Conservation (phyloP, 2,113 vertebrate species). For the Scopus umbretta region DNA sequence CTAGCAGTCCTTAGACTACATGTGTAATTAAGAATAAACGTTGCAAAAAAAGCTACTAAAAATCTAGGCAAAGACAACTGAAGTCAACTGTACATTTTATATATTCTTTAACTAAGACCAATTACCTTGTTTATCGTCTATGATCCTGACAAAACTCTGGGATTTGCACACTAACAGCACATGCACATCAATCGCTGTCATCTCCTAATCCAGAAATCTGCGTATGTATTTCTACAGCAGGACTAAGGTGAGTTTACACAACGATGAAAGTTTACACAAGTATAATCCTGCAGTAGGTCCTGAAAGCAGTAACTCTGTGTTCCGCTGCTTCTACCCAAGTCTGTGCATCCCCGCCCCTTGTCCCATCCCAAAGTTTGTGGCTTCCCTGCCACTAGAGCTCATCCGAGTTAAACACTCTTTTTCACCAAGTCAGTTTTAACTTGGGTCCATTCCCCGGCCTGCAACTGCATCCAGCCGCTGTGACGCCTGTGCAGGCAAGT, state of each 20-base stretch:
- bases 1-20: background rate
- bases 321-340: background rate
- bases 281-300: background rate
- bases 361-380: no score
- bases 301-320: background rate
- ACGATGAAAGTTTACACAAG: background rate
- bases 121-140: background rate
- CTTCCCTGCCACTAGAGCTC: background rate
- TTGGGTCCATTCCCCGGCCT: background rate
- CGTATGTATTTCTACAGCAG: background rate
- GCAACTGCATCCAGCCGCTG: background rate
- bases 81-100: background rate
- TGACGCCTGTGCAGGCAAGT: accelerated
- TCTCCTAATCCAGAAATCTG: background rate
- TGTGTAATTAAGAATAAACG: background rate
- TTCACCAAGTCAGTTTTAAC: background rate
- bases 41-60: background rate
- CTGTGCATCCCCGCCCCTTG: background rate
- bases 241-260: background rate
- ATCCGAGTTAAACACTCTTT: background rate
- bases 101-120: background rate
- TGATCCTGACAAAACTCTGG: background rate
- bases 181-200: background rate
- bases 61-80: background rate
- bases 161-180: background rate